These are phyloP conservation scores for Macrotrachela quadricornifera DNA, from an alignment of 1,140 invertebrate species.

Conservation along the genomic window DNA sequence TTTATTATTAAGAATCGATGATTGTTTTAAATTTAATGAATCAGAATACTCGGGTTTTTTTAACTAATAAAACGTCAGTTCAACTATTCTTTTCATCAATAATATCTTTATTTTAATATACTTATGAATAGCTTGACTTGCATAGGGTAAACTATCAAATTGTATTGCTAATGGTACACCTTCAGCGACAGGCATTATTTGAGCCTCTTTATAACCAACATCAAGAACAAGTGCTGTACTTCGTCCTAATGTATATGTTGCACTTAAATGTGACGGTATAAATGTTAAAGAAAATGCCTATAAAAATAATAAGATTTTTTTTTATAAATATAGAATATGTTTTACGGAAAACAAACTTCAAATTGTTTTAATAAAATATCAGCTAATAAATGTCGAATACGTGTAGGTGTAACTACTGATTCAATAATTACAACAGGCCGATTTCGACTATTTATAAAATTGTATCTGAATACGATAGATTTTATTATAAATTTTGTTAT, in stretches of 20 bases:
- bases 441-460: slow-evolving; percentile 75
- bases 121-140: neutral
- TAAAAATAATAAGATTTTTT: slow-evolving; percentile 4
- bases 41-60: too few relatives aligned
- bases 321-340: neutral
- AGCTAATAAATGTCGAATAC: slow-evolving; percentile 60
- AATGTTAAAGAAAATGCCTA: slow-evolving; percentile 45
- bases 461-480: slow-evolving; percentile 38
- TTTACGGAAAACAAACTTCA: slow-evolving; percentile 50
- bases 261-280: slow-evolving; percentile 54
- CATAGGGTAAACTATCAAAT: neutral
- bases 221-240: slow-evolving; percentile 60
- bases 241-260: slow-evolving; percentile 49
- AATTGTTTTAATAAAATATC: slow-evolving; percentile 74
- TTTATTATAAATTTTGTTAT: neutral
- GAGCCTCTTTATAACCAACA: slow-evolving; percentile 58
- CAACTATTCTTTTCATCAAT: too few relatives aligned
- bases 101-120: too few relatives aligned
- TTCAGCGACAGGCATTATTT: slow-evolving; percentile 47
- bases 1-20: too few relatives aligned
- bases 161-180: neutral
- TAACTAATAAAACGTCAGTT: too few relatives aligned
- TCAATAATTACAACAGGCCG: slow-evolving; percentile 68
- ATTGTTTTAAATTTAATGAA: too few relatives aligned
- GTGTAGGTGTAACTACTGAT: slow-evolving; percentile 55